A percentile compares a stretch with the other conserved stretches of the same genome.
phyloP scores from a whole-genome alignment of 2,113 vertebrate genomes.

The Paramormyrops kingsleyae region DNA sequence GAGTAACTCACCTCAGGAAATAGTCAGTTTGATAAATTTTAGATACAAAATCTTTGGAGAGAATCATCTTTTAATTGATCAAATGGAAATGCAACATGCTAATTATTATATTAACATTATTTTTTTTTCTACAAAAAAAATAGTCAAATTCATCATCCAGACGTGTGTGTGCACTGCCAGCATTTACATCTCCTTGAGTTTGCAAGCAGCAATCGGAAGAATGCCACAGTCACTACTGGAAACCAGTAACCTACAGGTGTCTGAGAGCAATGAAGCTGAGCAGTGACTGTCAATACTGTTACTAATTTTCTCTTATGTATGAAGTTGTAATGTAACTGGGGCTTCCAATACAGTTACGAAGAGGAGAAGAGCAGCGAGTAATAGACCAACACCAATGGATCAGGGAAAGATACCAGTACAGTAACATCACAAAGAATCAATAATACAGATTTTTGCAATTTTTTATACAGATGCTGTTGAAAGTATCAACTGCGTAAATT shows the following conservation, averaged over 20 bases:
- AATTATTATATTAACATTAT: neutral
- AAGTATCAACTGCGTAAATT: neutral
- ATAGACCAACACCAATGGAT: neutral
- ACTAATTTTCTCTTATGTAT: neutral
- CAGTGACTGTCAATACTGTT: neutral
- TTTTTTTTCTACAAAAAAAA: neutral
- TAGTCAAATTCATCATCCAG: neutral
- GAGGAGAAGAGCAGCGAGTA: no score
- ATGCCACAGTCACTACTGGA: neutral
- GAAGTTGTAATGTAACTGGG: neutral
- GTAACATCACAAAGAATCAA: neutral
- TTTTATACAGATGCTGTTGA: neutral
- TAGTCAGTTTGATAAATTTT: neutral
- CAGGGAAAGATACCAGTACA: neutral
- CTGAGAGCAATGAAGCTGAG: neutral
- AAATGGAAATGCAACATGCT: neutral
- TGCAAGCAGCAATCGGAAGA: neutral
- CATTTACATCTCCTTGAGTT: neutral
- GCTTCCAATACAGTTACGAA: neutral
- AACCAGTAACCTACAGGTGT: neutral
- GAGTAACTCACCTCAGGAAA: neutral
- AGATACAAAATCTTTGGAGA: neutral
- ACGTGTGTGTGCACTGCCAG: neutral
- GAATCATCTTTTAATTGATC: neutral
- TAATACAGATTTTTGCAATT: neutral